A percentile compares a stretch with the other conserved stretches of the same genome.
These are phyloP conservation scores for Agraylea sexmaculata DNA, from an alignment of 1,140 invertebrate genomes.

Conservation along the genomic window DNA sequence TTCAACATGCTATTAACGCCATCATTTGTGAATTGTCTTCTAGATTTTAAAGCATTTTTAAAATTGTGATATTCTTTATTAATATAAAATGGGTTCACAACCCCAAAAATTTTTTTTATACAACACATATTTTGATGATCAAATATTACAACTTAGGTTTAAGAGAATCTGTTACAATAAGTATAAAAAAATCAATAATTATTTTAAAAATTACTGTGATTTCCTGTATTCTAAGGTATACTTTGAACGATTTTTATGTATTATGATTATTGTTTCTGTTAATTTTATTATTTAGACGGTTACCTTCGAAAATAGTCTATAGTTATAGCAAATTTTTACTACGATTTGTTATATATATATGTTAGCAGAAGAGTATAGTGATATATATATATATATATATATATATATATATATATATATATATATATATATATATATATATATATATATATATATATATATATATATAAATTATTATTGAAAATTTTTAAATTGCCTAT, in stretches of 20 bases:
- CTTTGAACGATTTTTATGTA: conserved; percentile 19
- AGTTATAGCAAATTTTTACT: too few species aligned
- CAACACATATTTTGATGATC: too few species aligned
- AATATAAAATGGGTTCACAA: too few species aligned
- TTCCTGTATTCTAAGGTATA: conserved; percentile 18
- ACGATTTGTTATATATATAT: too few species aligned
- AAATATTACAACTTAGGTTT: too few species aligned
- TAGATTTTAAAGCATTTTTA: too few species aligned
- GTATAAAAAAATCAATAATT: conserved; percentile 10
- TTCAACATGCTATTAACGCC: too few species aligned
- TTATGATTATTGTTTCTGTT: neutral
- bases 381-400: conserved; percentile 1
- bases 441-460: neutral
- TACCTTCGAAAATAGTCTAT: too few species aligned
- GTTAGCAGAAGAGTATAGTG: neutral
- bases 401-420: neutral
- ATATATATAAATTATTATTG: neutral
- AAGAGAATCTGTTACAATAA: conserved; percentile 10
- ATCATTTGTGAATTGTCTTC: too few species aligned
- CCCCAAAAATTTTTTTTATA: too few species aligned
- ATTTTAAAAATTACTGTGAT: conserved; percentile 10
- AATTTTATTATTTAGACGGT: neutral
- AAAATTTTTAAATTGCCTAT: neutral
- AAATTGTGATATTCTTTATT: too few species aligned
- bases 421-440: neutral